Evolutionary conservation across 2,113 vertebrate genomes (phyloP).

Genomic region (Vidua chalybeata): DNA sequence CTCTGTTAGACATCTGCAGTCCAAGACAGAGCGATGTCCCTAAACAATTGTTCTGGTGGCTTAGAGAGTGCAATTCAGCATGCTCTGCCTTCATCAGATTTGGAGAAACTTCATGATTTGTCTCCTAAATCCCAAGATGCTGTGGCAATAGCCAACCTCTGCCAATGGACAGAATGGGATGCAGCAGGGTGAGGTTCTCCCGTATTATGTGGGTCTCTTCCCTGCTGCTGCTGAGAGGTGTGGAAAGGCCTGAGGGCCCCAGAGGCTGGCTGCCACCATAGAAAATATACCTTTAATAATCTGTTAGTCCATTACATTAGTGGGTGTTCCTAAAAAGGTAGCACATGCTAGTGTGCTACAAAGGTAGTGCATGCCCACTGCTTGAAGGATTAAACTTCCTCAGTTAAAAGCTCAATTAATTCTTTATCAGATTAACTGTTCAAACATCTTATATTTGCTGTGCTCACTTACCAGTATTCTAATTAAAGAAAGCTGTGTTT

Average conservation of each 20-base stretch:
- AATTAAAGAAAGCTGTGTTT: constrained; percentile 40
- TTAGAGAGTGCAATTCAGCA: not conserved
- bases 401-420: constrained; percentile 2
- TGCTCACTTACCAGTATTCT: constrained; percentile 28
- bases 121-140: not conserved
- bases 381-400: not conserved
- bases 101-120: rapidly evolving
- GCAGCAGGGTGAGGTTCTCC: not conserved
- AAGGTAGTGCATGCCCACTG: not conserved
- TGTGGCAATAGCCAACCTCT: not conserved
- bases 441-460: not conserved
- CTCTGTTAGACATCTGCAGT: not conserved
- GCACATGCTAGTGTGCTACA: not conserved
- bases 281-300: not conserved
- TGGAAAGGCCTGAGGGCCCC: not conserved
- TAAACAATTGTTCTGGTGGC: not conserved
- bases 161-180: not conserved
- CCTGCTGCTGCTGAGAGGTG: not conserved
- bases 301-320: not conserved
- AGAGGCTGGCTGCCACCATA: not conserved
- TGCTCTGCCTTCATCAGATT: not conserved
- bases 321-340: not conserved
- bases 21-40: not conserved
- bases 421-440: constrained; percentile 46
- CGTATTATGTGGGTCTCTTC: rapidly evolving